Base-by-base conservation (phyloP, 2,888 invertebrate genomes). In the Apotomis betuletana region DNA sequence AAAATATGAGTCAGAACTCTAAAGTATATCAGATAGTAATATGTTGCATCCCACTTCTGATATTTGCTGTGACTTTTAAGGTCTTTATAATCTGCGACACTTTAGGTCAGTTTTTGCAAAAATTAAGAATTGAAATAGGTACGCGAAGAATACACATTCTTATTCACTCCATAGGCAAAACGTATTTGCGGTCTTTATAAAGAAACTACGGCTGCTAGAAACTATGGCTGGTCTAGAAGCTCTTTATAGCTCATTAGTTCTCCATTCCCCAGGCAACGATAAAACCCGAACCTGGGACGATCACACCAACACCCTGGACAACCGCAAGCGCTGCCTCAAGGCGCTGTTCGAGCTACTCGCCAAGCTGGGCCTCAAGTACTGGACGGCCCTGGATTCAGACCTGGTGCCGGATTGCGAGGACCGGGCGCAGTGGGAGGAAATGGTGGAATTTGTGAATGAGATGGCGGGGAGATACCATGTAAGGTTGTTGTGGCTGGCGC, bases 301-400 rank as follows among this genome's bases (percentile, higher is more conserved):
- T 80, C 90, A 90, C 59, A 89, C 93, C 1, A 87, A 94, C 77
- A 85, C 93, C 0, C 74, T 95, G 74, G 95, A 94, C 12, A 95
- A 94, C 81, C 93, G 94, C 79, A 95, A 95, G 75, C 90, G 94
- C 3, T 89, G 94, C 64, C 82, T 96, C 58, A 90, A 94, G 74
- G 95, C 95, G 0, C 92, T 94, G 2, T 95, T 95, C 85, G 95
- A 96, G 75, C 92, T 96, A 74, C 95, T 95, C 83, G 78, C 85
- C 4, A 95, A 95, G 79, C 90, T 96, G 0, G 95, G 95, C 77
- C 82, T 95, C 10, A 94, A 94, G 76, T 94, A 94, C 84, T 96
- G 95, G 95, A 94, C 95, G 0, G 95, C 95, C 36, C 94, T 94
- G 76, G 95, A 95, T 80, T 87, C 94, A 0, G 95, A 95, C 79